Percentiles rank a stretch among this genome's conserved stretches.
Conservation (phyloP, 2,797 vertebrate species). For the Peromyscus melanophrys region DNA sequence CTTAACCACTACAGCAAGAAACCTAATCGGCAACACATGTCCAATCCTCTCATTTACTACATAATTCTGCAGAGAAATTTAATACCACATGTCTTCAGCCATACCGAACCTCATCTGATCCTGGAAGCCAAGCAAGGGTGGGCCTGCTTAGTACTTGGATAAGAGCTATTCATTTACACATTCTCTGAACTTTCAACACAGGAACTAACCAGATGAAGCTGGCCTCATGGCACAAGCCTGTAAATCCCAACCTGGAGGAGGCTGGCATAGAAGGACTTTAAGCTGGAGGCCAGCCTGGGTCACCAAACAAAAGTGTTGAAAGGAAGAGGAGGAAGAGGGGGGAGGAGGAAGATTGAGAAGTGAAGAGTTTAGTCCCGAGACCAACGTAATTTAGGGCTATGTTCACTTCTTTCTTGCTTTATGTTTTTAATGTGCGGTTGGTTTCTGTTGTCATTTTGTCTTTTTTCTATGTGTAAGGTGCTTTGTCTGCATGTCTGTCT, state of each 20-base stretch:
- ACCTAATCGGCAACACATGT: not conserved
- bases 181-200: not conserved
- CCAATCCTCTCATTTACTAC: not conserved
- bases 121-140: not conserved
- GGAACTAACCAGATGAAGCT: not conserved
- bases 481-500: not conserved
- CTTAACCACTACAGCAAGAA: slow-evolving; percentile 20
- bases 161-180: not conserved
- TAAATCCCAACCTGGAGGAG: not conserved
- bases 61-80: slow-evolving; percentile 4
- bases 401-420: not conserved
- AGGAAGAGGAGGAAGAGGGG: not conserved
- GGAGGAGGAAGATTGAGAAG: not conserved
- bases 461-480: not conserved
- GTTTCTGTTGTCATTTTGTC: not conserved
- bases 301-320: not conserved
- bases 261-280: too few relatives aligned
- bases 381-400: not conserved
- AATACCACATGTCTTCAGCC: not conserved
- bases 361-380: not conserved
- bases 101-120: not conserved
- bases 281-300: not conserved
- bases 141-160: not conserved
- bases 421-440: not conserved
- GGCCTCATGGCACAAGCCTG: too few relatives aligned